phyloP scores from a whole-genome alignment of 2,113 vertebrate genomes.

The Aphelocoma coerulescens region DNA sequence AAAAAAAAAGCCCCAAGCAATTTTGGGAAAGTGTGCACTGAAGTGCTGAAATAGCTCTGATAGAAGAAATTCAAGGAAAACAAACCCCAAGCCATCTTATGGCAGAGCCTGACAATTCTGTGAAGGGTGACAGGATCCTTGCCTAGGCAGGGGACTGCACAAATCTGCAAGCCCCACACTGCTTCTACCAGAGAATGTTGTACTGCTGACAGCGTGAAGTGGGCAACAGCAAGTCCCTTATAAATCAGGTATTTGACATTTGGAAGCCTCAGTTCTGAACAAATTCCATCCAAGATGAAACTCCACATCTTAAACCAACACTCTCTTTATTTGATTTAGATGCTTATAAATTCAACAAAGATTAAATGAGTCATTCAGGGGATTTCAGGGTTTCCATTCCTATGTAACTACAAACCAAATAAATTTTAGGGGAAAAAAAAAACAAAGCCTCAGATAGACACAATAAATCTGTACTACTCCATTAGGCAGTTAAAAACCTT shows the following conservation, averaged over 20 bases:
- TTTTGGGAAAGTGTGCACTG: not conserved
- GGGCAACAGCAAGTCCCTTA: not conserved
- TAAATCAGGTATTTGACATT: not conserved
- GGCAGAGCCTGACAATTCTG: not conserved
- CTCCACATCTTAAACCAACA: not conserved
- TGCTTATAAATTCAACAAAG: not conserved
- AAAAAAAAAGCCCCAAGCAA: not conserved
- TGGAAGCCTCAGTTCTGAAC: not conserved
- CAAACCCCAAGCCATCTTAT: not conserved
- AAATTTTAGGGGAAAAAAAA: not conserved
- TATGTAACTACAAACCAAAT: not conserved
- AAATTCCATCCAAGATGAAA: slow-evolving; percentile 10
- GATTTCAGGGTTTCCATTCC: slow-evolving; percentile 17
- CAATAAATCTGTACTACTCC: not conserved
- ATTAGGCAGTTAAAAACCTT: not conserved
- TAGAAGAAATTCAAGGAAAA: not conserved
- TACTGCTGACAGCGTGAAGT: not conserved
- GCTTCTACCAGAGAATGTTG: not conserved
- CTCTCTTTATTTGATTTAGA: not conserved
- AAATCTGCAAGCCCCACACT: not conserved
- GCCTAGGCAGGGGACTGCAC: not conserved
- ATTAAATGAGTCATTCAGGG: not conserved
- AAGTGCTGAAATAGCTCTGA: not conserved
- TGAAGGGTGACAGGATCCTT: not conserved
- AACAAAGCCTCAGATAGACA: not conserved